These are phyloP conservation scores for Drosophila novamexicana DNA, from an alignment of 1,140 invertebrate genomes.

Conservation along the genomic window DNA sequence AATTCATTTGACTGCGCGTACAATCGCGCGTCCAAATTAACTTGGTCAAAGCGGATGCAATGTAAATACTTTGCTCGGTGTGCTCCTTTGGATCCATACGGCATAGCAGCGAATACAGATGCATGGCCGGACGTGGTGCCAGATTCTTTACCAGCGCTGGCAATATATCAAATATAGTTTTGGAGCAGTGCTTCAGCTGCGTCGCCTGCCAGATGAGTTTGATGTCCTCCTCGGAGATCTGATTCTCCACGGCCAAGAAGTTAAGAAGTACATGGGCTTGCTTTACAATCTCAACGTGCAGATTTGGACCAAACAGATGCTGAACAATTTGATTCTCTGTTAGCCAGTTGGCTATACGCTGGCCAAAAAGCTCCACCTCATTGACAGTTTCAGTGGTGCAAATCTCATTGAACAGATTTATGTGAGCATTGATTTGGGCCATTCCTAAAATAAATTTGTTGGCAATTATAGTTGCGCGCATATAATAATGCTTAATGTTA, in stretches of 20 bases:
- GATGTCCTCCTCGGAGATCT: conserved; percentile 95
- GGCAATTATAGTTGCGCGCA: background rate
- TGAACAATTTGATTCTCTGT: conserved; percentile 96
- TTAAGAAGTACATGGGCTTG: conserved; percentile 97
- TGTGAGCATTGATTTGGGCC: conserved; percentile 97
- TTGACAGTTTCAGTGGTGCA: conserved; percentile 93
- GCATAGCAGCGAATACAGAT: conserved; percentile 93
- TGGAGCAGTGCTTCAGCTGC: conserved; percentile 96
- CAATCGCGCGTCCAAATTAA: conserved; percentile 93
- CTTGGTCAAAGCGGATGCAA: conserved; percentile 95
- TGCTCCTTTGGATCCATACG: conserved; percentile 95
- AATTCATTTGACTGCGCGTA: conserved; percentile 85
- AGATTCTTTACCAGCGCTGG: conserved; percentile 95
- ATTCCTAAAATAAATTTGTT: conserved; percentile 86
- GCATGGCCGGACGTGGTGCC: conserved; percentile 93
- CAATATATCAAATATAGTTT: conserved; percentile 95
- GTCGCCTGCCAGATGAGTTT: conserved; percentile 97
- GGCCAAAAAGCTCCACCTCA: conserved; percentile 93
- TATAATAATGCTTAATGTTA: background rate
- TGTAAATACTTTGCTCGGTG: conserved; percentile 95
- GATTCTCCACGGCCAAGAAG: conserved; percentile 95
- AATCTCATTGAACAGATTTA: conserved; percentile 95
- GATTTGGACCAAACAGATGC: conserved; percentile 97
- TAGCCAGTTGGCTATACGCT: conserved; percentile 94
- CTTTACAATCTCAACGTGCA: conserved; percentile 97